phyloP scores from a whole-genome alignment of 2,797 vertebrate species.

The Gobio occitaniae region DNA sequence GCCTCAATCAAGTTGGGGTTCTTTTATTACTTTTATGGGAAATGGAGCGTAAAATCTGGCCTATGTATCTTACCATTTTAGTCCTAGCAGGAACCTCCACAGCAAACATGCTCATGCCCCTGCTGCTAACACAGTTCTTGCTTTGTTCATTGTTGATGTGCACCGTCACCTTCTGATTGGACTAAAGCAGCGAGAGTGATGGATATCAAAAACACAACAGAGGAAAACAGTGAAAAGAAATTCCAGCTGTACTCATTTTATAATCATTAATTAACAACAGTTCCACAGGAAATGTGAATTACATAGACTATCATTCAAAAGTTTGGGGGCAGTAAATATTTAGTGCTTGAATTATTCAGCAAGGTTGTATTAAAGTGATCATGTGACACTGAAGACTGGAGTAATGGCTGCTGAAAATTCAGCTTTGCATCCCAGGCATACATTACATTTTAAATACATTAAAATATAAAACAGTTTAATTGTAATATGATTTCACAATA shows the following conservation, averaged over 20 bases:
- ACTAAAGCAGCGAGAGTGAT: constrained; percentile 71
- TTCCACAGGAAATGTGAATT: not conserved
- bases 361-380: not conserved
- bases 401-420: not conserved
- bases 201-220: constrained; percentile 13
- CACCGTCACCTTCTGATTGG: constrained; percentile 87
- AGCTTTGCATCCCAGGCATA: not conserved
- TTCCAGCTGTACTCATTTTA: not conserved
- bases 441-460: not conserved
- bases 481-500: not conserved
- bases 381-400: not conserved
- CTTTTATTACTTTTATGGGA: not conserved
- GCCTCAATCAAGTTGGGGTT: not conserved
- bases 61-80: constrained; percentile 79
- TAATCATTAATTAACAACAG: not conserved
- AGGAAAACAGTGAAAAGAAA: not conserved
- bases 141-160: constrained; percentile 90
- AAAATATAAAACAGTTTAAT: too few species aligned
- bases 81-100: constrained; percentile 90
- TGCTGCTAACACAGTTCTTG: constrained; percentile 88
- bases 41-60: not conserved
- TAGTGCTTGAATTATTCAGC: not conserved
- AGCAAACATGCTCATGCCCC: constrained; percentile 88
- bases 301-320: too few species aligned
- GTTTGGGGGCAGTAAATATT: not conserved